Evolutionary conservation across 2,113 vertebrate genomes (phyloP), one percentile per base, ranked within the genome.

Genomic region (Oryzias curvinotus): DNA sequence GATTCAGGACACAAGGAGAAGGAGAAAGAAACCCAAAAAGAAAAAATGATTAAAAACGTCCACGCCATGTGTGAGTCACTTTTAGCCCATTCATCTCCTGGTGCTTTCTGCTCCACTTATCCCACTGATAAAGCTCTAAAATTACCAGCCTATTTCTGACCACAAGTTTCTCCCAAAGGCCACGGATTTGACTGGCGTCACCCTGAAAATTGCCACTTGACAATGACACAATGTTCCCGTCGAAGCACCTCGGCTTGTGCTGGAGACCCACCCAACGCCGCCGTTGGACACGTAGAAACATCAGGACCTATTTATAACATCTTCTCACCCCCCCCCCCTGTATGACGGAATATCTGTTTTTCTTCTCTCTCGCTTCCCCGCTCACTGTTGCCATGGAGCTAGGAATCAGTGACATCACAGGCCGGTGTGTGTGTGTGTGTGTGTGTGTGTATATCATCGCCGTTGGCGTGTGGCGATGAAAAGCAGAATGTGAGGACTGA

Each of bases 301-400:
- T 80, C 74, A 78, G 71, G 63, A 68, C 78, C 89, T 91, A 90
- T 91, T 90, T 91, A 85, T 90, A 88, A 76, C 77, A 57, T 48
- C 76, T 74, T 72, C 72, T 70, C 70, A 74, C 72, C 46, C 28
- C 2, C 36, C 21, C 36, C 36, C 36, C 46, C 73, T 54, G 47
- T 68, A 64, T 74, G 79, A 82, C 70, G 76, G 65, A 85, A 84
- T 78, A 82, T 73, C 81, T 78, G 64, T 17, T 4, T 56, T 62
- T 60, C 52, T 25, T 45, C 19, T n/a, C 58, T 44, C 52, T 57
- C 17, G 21, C 57, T 44, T 73, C 65, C 51, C 70, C 1, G 41
- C 70, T 82, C 74, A 19, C 81, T 83, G 91, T 92, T 92, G 89
- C 90, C 84, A 92, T 92, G 89, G 91, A 72, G 84, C 80, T 68